phyloP scores from a whole-genome alignment of 2,797 vertebrate genomes.

The Clarias laeviceps region DNA sequence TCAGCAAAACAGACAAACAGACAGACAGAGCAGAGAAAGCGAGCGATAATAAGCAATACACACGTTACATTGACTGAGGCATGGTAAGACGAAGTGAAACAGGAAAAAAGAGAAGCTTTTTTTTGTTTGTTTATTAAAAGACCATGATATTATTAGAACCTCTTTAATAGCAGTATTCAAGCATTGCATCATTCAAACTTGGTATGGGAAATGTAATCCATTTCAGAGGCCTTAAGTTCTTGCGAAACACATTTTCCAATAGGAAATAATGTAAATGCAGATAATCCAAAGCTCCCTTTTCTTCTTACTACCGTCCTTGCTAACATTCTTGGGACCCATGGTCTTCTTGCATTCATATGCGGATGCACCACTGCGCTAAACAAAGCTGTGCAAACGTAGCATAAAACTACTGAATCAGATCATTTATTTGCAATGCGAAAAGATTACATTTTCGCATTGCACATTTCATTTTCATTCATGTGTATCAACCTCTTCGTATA shows the following conservation, averaged over 20 bases:
- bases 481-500: background rate
- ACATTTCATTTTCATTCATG: background rate
- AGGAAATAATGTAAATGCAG: too few species aligned
- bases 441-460: too few species aligned
- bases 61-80: background rate
- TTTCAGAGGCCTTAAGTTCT: too few species aligned
- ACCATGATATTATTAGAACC: background rate
- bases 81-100: background rate
- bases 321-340: too few species aligned
- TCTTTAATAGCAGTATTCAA: background rate
- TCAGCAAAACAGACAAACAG: constrained; percentile 30
- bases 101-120: background rate
- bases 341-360: too few species aligned
- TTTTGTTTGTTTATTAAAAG: constrained; percentile 31
- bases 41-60: background rate
- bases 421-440: background rate
- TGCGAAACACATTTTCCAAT: too few species aligned
- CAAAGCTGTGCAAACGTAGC: background rate
- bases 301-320: too few species aligned
- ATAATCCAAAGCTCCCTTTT: too few species aligned
- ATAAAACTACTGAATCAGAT: background rate
- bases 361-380: background rate
- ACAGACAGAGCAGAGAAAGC: background rate
- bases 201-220: background rate
- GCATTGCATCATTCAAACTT: background rate